phyloP scores from a whole-genome alignment of 2,888 invertebrate genomes.

The Asteroscopus sphinx region DNA sequence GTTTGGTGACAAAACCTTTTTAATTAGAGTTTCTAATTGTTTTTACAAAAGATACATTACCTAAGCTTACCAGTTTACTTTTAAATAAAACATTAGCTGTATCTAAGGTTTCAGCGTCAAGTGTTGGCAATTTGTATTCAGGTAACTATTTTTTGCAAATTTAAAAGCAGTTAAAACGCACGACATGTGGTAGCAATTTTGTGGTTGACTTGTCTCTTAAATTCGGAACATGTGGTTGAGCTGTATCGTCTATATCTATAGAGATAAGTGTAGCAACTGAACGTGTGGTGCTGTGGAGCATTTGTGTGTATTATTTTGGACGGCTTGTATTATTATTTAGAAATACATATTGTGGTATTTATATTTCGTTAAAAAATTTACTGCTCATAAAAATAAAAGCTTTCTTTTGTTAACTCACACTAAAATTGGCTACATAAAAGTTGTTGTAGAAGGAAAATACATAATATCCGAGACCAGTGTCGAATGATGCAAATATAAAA shows the following conservation, averaged over 20 bases:
- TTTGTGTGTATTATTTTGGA: constrained; percentile 15
- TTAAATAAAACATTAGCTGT: constrained; percentile 4
- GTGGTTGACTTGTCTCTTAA: constrained; percentile 66
- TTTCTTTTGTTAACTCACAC: too few species aligned
- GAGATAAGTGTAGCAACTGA: constrained; percentile 21
- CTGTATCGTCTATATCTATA: constrained; percentile 18
- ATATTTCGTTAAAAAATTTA: too few species aligned
- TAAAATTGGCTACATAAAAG: constrained; percentile 2
- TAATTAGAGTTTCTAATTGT: too few species aligned
- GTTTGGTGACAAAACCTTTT: too few species aligned
- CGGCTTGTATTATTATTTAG: constrained; percentile 12
- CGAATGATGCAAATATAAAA: constrained; percentile 13
- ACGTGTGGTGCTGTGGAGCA: constrained; percentile 6
- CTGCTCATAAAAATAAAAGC: too few species aligned
- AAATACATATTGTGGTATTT: constrained; percentile 10
- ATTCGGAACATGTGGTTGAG: constrained; percentile 67
- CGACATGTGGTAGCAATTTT: constrained; percentile 74
- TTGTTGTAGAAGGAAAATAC: background rate
- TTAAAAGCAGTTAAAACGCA: constrained; percentile 23
- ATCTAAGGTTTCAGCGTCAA: constrained; percentile 37
- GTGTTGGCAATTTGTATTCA: constrained; percentile 64
- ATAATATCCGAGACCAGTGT: background rate
- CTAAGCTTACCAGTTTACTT: background rate
- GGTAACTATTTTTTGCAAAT: constrained; percentile 62
- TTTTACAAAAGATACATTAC: background rate